Evolutionary conservation across 1,140 invertebrate genomes (phyloP), one percentile per base, ranked within the genome.

Genomic region (Cotesia typhae): DNA sequence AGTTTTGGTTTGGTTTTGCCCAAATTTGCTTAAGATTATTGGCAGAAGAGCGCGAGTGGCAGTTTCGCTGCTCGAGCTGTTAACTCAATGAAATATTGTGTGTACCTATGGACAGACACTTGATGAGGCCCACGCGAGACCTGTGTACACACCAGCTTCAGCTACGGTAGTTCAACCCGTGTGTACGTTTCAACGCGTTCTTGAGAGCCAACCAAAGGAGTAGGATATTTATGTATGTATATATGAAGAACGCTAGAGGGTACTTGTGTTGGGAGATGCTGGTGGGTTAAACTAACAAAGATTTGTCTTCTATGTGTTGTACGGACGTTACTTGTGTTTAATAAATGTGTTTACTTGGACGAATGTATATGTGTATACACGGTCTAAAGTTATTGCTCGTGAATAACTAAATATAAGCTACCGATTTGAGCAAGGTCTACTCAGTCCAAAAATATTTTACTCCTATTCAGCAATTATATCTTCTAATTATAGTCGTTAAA

Each of bases 311-410:
- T 28, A 28, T 28, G 28, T 28, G 3, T 28, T 28, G 28, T 28
- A 64, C 60, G 55, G 57, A 37, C n/a, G 12, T 75, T 74, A 68
- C 68, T 70, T 72, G 41, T 80, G 77, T 82, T 82, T 82, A 74
- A 73, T 72, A 59, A 67, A 47, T 74, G 63, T 20, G 14, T 69
- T 60, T 41, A 69, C 67, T 69, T 60, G n/a, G 47, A 47, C 3
- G 47, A 53, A 53, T 38, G 37, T 7, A 17, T 47, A 6, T 47
- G 10, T 47, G 6, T 47, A 38, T 57, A 28, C 35, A 10, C 55
- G 36, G 3, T 1, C 28, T 28, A 28, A 28, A 28, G 28, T 28
- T 28, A 28, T 28, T 28, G 28, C 28, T 28, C 28, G 28, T 28
- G 28, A 3, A 28, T 28, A 28, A 28, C 28, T 28, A 28, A 28